Evolutionary conservation across 64 coral and sea anemone genomes (phyloP), one percentile per base, ranked within the genome.

Genomic region (Pocillopora verrucosa): DNA sequence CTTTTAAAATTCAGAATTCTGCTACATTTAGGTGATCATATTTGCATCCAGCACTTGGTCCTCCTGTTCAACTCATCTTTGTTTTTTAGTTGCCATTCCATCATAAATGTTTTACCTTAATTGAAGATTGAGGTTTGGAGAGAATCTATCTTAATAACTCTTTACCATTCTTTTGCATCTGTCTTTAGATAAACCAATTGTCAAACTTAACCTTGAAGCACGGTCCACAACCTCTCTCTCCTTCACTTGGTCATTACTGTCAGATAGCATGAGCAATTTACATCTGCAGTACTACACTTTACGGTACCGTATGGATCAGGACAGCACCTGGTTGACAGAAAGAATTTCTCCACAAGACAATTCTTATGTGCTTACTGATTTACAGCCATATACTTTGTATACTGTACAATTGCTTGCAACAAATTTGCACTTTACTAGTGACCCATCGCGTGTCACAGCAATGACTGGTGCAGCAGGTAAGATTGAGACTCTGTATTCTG

Each of bases 401-500:
- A 41, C 37, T 36, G 58, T 92, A 20, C 60, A 57, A 67, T 56
- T 92, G 16, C 60, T 41, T 16, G 90, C 83, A 3, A 56, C 83
- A 4, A 92, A 92, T 72, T n/a, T 87, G 36, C 85, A 92, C 45
- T 92, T 92, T 51, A 87, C 83, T 3, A 87, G 90, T 60, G 61
- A 69, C 1, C 38, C 83, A 69, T 77, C 63, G 7, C 1, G 2
- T 9, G 60, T 87, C 16, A 36, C 0, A 22, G 76, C 34, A 19
- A 87, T 9, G 61, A 92, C 90, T 19, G 51, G 73, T 78, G 83
- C 70, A 87, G 34, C 83, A 79, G 75, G 90, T 92, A 74, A 80
- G 26, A 30, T 19, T 68, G n/a, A 11, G 22, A 5, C 19, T 1
- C 24, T 69, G 1, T 20, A 67, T 16, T 20, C 4, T 10, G 17